These are phyloP conservation scores for Corythoichthys haematopterus DNA, from an alignment of 2,113 vertebrate species.

Conservation along the genomic window DNA sequence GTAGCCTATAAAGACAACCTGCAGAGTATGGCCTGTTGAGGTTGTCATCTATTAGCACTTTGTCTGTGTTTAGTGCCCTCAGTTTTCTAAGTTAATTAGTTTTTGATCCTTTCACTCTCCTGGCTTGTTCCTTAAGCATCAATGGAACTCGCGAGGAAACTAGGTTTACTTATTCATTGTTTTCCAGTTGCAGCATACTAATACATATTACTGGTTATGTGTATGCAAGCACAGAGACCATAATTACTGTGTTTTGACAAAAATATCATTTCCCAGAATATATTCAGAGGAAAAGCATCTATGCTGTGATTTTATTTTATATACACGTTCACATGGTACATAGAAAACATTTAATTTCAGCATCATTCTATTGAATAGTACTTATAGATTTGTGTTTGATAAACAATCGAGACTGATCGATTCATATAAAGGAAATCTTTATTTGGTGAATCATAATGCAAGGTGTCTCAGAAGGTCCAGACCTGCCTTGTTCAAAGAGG, in stretches of 20 bases:
- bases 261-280: slow-evolving; percentile 28
- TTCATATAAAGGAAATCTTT: slow-evolving; percentile 16
- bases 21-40: slow-evolving; percentile 10
- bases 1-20: slow-evolving; percentile 12
- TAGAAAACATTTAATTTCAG: slow-evolving; percentile 38
- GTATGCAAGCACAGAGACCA: slow-evolving; percentile 68
- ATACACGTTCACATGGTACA: slow-evolving; percentile 47
- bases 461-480: slow-evolving; percentile 6
- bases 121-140: slow-evolving; percentile 24
- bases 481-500: slow-evolving; percentile 11
- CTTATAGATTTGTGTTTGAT: slow-evolving; percentile 40
- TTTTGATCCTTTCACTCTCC: slow-evolving; percentile 11
- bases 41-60: slow-evolving; percentile 35
- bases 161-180: slow-evolving; percentile 21
- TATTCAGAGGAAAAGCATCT: slow-evolving; percentile 51
- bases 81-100: slow-evolving; percentile 12
- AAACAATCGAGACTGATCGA: slow-evolving; percentile 47
- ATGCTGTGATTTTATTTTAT: slow-evolving; percentile 38
- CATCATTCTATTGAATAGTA: slow-evolving; percentile 32
- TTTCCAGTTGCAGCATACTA: slow-evolving; percentile 21
- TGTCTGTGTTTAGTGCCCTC: slow-evolving; percentile 18
- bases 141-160: slow-evolving; percentile 5
- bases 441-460: not conserved
- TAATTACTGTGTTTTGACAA: slow-evolving; percentile 59
- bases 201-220: slow-evolving; percentile 25